Base-by-base conservation (phyloP, 1,140 invertebrate species). In the Diorhabda sublineata region DNA sequence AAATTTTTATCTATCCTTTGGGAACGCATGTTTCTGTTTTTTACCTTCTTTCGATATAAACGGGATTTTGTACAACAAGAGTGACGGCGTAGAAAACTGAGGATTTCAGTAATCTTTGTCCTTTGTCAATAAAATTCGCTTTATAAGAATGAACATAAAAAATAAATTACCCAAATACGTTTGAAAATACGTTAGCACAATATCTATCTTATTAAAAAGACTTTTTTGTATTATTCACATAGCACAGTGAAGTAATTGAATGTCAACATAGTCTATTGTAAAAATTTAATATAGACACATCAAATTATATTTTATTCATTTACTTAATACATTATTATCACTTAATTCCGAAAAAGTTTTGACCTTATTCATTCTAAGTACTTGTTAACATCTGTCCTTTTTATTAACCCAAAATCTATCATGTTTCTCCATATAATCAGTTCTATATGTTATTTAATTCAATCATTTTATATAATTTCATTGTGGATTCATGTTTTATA, bases 1-100 rank as follows among this genome's bases (percentile, higher is more conserved):
- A 72, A 64, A 72, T 69, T 73, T 72, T 73, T 73, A 73, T 70
- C 68, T 65, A 69, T 73, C 71, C 71, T 70, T 9, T 57, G 71
- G 71, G 71, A 73, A 61, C 64, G 59, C 26, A 67, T 67, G 52
- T 70, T 68, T 57, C 66, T 43, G 59, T 58, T 64, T 70, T 70
- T 67, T 66, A 70, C 71, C 65, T 73, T 69, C 63, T 44, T n/a
- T 60, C 42, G 57, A 41, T 11, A 43, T 65, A 68, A 62, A 68
- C 57, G 66, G 67, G 42, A 67, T 57, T 66, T 66, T 66, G 42
- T 41, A 66, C 42, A 66, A 70, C 64, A 73, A 68, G 70, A 73
- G 66, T 69, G 71, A 73, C 71, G 70, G 71, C 68, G 26, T 47
- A 58, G 66, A 66, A 73, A 66, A 67, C 56, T 59, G 61, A 69